Base-by-base conservation (phyloP, 1,140 invertebrate species). In the Cydia strobilella region DNA sequence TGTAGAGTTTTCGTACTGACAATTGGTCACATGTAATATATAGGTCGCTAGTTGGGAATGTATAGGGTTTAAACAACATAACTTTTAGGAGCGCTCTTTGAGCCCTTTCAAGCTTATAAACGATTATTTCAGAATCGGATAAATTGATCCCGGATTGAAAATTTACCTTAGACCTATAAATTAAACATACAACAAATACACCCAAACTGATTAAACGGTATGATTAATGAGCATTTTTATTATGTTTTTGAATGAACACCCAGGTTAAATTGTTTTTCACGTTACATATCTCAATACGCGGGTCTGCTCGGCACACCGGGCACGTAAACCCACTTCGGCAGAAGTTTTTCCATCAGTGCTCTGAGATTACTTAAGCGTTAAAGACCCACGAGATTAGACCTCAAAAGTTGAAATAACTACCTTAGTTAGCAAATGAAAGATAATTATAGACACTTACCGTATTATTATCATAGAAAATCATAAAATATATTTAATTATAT, bases 311-410 rank as follows among this genome's bases (percentile, higher is more conserved):
- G 65, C n/a, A 69, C 15, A 69, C 65, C 65, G 65, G 65, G 65
- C 65, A 69, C 65, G 65, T 69, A 69, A 20, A 69, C 65, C 31
- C 65, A 39, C 65, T 69, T 42, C 27, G 65, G 54, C 27, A 35
- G 65, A 69, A 69, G 65, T 69, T 69, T 69, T 69, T 69, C 65
- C 65, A 69, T 69, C 65, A 69, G 31, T 39, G 65, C 65, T 39
- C n/a, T 39, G 31, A 69, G 65, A 42, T 69, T 39, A 69, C 65
- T 69, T 69, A 69, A 69, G 65, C 65, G 65, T 27, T 69, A 69
- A 69, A 69, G 65, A 69, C 65, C 63, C 65, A n/a, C 65, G 27
- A 69, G 65, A 69, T 69, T 69, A 69, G n/a, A 69, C 65, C 65
- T 69, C 65, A 69, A 69, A 69, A 69, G 31, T 69, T 69, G 13